phyloP scores from a whole-genome alignment of 2,888 invertebrate species.

The Smittia aterrima region DNA sequence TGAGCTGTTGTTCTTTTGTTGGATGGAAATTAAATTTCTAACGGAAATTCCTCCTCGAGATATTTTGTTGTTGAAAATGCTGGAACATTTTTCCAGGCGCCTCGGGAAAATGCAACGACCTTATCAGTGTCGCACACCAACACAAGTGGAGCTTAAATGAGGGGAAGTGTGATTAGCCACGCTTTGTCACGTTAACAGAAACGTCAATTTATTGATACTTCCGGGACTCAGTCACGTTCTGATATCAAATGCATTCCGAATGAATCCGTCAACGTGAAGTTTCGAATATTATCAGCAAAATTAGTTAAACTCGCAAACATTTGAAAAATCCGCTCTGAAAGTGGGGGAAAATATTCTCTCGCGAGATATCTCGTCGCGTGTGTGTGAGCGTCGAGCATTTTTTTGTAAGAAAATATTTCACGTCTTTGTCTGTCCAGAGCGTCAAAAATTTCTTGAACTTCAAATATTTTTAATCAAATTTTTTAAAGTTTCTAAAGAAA shows the following conservation, averaged over 20 bases:
- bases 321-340: not conserved
- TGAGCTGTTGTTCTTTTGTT: not conserved
- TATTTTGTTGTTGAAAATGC: not conserved
- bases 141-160: not conserved
- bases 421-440: not conserved
- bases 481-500: not conserved
- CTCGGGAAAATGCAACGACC: not conserved
- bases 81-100: not conserved
- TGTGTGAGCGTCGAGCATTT: not conserved
- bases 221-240: not conserved
- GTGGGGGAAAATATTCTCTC: not conserved
- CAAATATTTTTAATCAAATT: not conserved
- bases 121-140: not conserved
- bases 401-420: not conserved
- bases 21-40: not conserved
- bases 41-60: not conserved
- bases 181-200: not conserved
- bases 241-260: not conserved
- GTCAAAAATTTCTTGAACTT: not conserved
- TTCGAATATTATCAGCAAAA: not conserved
- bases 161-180: not conserved
- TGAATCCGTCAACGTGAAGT: too few relatives aligned
- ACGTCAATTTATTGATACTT: too few relatives aligned
- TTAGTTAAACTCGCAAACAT: slow-evolving; percentile 1
- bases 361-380: not conserved